Conservation (phyloP, 2,113 vertebrate species). For the Apodemus sylvaticus region DNA sequence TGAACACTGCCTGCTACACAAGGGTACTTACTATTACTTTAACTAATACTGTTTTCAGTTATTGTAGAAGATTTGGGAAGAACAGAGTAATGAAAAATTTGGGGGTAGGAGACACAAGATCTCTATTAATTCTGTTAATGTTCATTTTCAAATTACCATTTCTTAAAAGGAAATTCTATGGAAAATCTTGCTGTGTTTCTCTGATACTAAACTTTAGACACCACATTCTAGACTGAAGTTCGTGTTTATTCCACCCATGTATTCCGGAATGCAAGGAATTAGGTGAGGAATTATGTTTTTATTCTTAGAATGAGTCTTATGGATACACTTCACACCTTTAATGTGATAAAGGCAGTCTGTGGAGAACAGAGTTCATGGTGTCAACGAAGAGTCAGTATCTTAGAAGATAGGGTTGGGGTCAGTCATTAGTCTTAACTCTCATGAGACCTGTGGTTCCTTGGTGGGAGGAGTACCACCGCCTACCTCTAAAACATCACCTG, state of each 20-base stretch:
- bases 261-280: not conserved
- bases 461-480: not conserved
- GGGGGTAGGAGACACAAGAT: not conserved
- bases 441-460: not conserved
- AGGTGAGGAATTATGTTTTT: not conserved
- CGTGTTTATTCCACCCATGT: not conserved
- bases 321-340: not conserved
- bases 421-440: not conserved
- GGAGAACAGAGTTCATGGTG: not conserved
- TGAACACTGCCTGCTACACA: fast-evolving
- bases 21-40: not conserved
- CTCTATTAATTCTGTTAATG: not conserved
- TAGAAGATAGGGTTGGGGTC: not conserved
- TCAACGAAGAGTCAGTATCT: not conserved
- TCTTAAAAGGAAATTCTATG: not conserved
- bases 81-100: not conserved
- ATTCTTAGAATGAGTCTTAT: not conserved
- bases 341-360: not conserved
- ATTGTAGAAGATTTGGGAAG: not conserved
- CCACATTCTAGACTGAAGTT: not conserved
- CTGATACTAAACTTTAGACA: not conserved
- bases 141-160: not conserved
- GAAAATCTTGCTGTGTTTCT: not conserved
- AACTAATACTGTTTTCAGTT: not conserved
- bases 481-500: not conserved